Percentiles rank a stretch among this genome's conserved stretches.
phyloP scores from a whole-genome alignment of 2,113 vertebrate genomes.

The Elephas maximus region DNA sequence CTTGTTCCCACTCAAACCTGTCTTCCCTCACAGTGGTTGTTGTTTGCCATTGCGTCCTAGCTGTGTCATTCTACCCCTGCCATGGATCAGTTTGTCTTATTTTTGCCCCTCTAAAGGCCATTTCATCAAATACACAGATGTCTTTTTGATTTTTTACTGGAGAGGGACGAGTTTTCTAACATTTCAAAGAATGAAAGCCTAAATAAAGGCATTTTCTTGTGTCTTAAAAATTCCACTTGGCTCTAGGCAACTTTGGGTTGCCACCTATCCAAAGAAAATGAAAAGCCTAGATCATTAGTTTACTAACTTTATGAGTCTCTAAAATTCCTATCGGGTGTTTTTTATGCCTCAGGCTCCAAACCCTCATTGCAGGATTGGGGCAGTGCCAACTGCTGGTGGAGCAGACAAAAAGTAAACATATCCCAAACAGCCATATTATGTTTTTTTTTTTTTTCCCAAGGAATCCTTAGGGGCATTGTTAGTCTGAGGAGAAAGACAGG shows the following conservation, averaged over 20 bases:
- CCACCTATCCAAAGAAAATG: conserved; percentile 82
- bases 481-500: conserved; percentile 47
- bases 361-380: conserved; percentile 46
- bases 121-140: conserved; percentile 5
- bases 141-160: conserved; percentile 12
- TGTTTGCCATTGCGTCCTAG: neutral
- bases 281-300: conserved; percentile 76
- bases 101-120: neutral
- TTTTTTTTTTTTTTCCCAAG: conserved; percentile 56
- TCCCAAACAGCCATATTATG: conserved; percentile 17
- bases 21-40: neutral
- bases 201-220: conserved; percentile 74
- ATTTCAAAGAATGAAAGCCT: conserved; percentile 73
- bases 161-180: conserved; percentile 75
- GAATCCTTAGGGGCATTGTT: conserved; percentile 22
- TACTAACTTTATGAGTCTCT: conserved; percentile 78
- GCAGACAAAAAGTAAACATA: conserved; percentile 75
- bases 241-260: conserved; percentile 54
- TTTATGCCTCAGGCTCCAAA: conserved; percentile 68
- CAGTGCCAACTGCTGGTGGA: conserved; percentile 40
- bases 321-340: conserved; percentile 74
- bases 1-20: neutral
- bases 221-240: conserved; percentile 76
- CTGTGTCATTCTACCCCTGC: neutral
- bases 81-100: conserved; percentile 25